Conservation (phyloP, 2,888 invertebrate species). For the Acanthoscelides obtectus region DNA sequence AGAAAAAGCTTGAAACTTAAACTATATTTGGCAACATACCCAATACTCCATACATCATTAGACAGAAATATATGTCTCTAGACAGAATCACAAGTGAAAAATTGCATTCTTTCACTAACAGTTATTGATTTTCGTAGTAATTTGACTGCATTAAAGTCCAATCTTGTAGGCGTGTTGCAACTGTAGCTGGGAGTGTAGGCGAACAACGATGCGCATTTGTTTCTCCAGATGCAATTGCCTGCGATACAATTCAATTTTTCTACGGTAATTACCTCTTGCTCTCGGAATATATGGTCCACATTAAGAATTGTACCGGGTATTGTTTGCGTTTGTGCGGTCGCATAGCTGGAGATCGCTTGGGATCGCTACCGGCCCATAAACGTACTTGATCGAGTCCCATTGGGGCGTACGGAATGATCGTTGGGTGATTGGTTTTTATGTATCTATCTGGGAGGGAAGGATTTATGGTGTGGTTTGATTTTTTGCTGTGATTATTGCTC, state of each 20-base stretch:
- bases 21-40: too few relatives aligned
- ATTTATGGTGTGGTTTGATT: not conserved
- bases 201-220: not conserved
- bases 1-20: too few relatives aligned
- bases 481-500: not conserved
- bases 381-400: not conserved
- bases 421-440: slow-evolving; percentile 9
- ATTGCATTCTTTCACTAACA: too few relatives aligned
- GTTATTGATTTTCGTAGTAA: too few relatives aligned
- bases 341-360: not conserved
- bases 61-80: too few relatives aligned
- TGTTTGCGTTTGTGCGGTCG: slow-evolving; percentile 20
- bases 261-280: slow-evolving; percentile 20
- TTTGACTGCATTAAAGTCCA: too few relatives aligned
- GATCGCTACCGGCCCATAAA: not conserved
- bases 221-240: slow-evolving; percentile 8
- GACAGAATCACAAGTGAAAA: too few relatives aligned
- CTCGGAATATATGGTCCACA: slow-evolving; percentile 20
- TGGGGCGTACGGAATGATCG: slow-evolving; percentile 6
- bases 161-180: slow-evolving; percentile 7
- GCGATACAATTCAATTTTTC: slow-evolving; percentile 17
- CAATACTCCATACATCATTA: too few relatives aligned
- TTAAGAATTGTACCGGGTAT: slow-evolving; percentile 23
- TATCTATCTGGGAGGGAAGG: not conserved
- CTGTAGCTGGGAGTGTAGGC: slow-evolving; percentile 4